Evolutionary conservation across 2,888 invertebrate species (phyloP), one percentile per base, ranked within the genome.

Genomic region (Molanna angustata): DNA sequence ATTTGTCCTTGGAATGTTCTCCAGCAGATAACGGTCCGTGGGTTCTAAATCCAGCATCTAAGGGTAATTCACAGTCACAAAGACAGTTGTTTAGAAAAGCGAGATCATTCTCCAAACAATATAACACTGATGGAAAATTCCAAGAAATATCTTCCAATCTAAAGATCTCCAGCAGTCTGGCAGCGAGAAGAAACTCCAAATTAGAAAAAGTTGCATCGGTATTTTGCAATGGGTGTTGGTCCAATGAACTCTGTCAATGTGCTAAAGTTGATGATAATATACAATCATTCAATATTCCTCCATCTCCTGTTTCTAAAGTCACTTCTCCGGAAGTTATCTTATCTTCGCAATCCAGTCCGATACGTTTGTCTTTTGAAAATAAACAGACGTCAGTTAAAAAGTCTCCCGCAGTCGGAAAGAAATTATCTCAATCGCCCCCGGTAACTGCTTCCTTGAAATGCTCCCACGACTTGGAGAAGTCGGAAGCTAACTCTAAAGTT

Each of bases 71-170:
- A 33, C 54, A 57, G 39, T 57, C 57, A 32, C 58, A 56, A 19
- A 35, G 56, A 14, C 53, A 54, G 20, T 35, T 54, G 14, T 57
- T 54, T 20, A 40, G 57, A 37, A 57, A 57, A 22, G 42, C 54
- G 6, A 42, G 46, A 27, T 58, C 58, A 6, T 46, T 58, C 14
- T 56, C 58, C 11, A 56, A 54, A 33, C 58, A 51, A 35, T 56
- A 56, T 21, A 54, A 39, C 31, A 35, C 21, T 9, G 51, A 49
- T 9, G 40, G 22, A 35, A 52, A 52, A 14, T 22, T 43, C 11
- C 52, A 56, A 44, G 40, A 47, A 4, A 22, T 20, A 4, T 45
- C 39, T 7, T 48, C 49, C 16, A 31, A 45, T 42, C 20, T 52
- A 13, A 49, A 49, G 40, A 18, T 49, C 17, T 41, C 44, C 2